phyloP scores from a whole-genome alignment of 2,113 vertebrate species.

The Syngnathoides biaculeatus region DNA sequence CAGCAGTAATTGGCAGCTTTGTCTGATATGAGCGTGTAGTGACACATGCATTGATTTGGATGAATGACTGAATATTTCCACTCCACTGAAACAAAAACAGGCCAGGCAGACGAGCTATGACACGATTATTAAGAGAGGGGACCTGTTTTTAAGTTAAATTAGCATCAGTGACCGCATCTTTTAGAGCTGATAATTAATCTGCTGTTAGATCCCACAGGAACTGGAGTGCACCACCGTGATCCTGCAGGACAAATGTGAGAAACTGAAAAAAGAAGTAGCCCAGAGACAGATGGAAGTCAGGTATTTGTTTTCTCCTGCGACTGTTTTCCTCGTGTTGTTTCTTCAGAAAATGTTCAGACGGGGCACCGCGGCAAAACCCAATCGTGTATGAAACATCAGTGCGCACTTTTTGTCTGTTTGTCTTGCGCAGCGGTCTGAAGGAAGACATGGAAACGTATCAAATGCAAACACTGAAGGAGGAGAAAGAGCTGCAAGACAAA shows the following conservation, averaged over 20 bases:
- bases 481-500: slow-evolving; percentile 76
- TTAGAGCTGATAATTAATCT: not conserved
- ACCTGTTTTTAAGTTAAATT: not conserved
- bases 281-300: slow-evolving; percentile 79
- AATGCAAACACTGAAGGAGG: slow-evolving; percentile 68
- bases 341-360: not conserved
- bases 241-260: slow-evolving; percentile 79
- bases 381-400: not conserved
- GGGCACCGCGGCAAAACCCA: not conserved
- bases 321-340: not conserved
- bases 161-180: not conserved
- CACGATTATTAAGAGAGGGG: not conserved
- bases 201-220: slow-evolving; percentile 69
- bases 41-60: not conserved
- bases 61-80: not conserved
- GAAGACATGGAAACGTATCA: slow-evolving; percentile 76
- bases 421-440: slow-evolving; percentile 64
- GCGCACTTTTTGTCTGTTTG: not conserved
- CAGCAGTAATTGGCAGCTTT: too few species aligned
- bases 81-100: too few species aligned
- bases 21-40: not conserved
- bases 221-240: slow-evolving; percentile 61
- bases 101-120: too few species aligned
- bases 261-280: slow-evolving; percentile 78
- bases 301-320: slow-evolving; percentile 18